Conservation (phyloP, 2,888 invertebrate genomes). For the Thecocarcelia acutangulata region DNA sequence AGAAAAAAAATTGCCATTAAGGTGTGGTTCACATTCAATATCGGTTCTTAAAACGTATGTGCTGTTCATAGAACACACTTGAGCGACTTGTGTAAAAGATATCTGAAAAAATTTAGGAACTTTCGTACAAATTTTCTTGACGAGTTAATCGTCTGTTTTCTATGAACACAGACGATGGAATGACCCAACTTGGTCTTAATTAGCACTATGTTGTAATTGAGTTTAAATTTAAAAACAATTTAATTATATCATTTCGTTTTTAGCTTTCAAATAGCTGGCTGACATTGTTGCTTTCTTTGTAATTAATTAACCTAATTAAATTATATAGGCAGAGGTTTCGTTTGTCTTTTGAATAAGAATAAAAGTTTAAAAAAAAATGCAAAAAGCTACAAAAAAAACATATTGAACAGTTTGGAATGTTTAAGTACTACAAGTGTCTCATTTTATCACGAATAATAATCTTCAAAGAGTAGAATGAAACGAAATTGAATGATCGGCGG, state of each 20-base stretch:
- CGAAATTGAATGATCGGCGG: neutral
- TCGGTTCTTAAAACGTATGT: no score
- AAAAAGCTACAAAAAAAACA: neutral
- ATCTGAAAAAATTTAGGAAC: no score
- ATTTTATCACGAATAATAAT: neutral
- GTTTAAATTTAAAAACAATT: no score
- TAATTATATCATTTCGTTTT: no score
- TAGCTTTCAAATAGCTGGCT: neutral
- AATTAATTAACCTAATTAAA: constrained; percentile 70
- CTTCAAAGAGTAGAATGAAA: neutral
- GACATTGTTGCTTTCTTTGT: constrained; percentile 25
- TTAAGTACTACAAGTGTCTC: neutral
- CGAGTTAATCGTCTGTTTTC: no score
- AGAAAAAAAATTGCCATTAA: no score
- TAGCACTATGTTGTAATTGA: neutral
- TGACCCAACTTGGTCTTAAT: no score
- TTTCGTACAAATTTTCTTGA: no score
- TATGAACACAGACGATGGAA: no score
- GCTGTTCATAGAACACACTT: no score
- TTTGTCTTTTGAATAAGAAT: neutral
- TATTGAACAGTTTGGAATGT: constrained; percentile 3
- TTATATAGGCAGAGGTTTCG: constrained; percentile 58
- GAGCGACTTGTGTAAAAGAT: no score
- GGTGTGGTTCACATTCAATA: no score
- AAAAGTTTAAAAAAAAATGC: neutral